Evolutionary conservation across 1,140 invertebrate genomes (phyloP), one percentile per base, ranked within the genome.

Genomic region (Bombus impatiens): DNA sequence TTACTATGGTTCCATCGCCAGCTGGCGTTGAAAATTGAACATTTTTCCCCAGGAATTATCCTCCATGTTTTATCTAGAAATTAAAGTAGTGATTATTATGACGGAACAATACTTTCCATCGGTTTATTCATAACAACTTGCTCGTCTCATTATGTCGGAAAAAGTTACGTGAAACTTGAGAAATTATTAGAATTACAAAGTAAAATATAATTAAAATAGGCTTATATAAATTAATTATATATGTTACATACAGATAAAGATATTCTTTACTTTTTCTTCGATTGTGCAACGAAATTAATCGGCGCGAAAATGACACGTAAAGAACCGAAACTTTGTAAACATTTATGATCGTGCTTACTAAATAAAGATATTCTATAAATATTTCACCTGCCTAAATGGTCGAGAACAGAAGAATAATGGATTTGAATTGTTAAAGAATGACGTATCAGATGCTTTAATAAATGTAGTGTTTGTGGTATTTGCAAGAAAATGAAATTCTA

Each of bases 341-440:
- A 80, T 79, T 78, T 79, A 79, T 67, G 57, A 84, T 44, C n/a
- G 32, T 72, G 28, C 9, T 59, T 8, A n/a, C 10, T 15, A n/a
- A 79, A 1, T 25, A 12, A n/a, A 37, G 8, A 59, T 47, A 44
- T 28, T 42, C n/a, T 5, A 28, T 10, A 3, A 28, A 28, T 40
- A 9, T 44, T 35, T 25, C 1, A 2, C 28, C 1, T 25, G 13
- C 15, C 8, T 18, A 44, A 65, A 6, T 35, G 4, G 74, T 62
- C 47, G 6, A 37, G 4, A 9, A 65, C 1, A 3, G 15, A 62
- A 28, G 5, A 68, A 53, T 35, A 71, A 62, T 62, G 32, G 18
- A 40, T 37, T 40, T 13, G 3, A 42, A 67, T 65, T 3, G 18
- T 8, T 28, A 25, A 47, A 35, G 13, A 70, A 40, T 62, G 40